A percentile compares a stretch with the other conserved stretches of the same genome.
These are phyloP conservation scores for Philypnodon macrostomus DNA, from an alignment of 2,797 vertebrate genomes.

Conservation along the genomic window DNA sequence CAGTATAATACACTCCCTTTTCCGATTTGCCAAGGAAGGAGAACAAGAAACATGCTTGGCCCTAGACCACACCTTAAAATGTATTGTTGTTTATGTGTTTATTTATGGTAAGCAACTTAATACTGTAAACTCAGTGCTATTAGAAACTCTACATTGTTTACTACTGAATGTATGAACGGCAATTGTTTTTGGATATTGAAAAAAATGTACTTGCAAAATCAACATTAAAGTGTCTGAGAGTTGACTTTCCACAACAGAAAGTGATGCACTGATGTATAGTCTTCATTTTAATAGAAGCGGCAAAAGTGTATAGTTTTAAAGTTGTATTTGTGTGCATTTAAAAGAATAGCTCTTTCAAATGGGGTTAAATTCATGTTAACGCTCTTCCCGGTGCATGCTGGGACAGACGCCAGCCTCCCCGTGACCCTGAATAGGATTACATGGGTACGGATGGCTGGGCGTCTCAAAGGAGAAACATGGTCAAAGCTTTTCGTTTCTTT, in stretches of 20 bases:
- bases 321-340: not conserved
- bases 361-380: not conserved
- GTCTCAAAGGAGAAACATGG: constrained; percentile 41
- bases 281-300: too few species aligned
- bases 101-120: too few species aligned
- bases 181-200: too few species aligned
- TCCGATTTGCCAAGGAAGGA: constrained; percentile 51
- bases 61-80: not conserved
- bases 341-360: not conserved
- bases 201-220: too few species aligned
- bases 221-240: too few species aligned
- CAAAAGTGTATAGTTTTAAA: too few species aligned
- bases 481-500: constrained; percentile 32
- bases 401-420: constrained; percentile 36
- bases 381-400: constrained; percentile 34
- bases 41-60: constrained; percentile 22
- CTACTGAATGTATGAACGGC: too few species aligned
- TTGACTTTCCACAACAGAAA: too few species aligned
- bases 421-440: constrained; percentile 52
- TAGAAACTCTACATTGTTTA: too few species aligned
- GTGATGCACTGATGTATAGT: too few species aligned
- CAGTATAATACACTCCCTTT: constrained; percentile 54
- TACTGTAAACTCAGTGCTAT: too few species aligned
- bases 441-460: constrained; percentile 46
- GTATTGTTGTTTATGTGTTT: too few species aligned